phyloP scores from a whole-genome alignment of 2,797 vertebrate genomes.

The Acomys russatus region DNA sequence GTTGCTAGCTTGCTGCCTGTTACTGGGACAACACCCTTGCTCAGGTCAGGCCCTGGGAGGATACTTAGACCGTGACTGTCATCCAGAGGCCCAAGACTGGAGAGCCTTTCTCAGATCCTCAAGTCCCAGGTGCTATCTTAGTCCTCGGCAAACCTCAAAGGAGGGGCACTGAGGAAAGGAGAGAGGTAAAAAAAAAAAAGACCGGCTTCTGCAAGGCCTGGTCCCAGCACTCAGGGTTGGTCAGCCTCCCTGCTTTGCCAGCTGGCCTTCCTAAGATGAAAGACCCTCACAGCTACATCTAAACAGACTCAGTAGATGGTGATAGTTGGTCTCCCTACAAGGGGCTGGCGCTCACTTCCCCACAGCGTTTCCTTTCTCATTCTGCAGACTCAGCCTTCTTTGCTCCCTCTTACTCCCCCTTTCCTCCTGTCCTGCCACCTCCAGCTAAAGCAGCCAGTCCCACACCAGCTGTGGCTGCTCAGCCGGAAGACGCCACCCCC shows the following conservation, averaged over 20 bases:
- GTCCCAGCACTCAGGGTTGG: background rate
- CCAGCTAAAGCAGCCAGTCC: fast-evolving
- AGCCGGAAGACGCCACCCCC: background rate
- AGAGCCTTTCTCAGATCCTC: background rate
- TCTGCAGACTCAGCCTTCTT: background rate
- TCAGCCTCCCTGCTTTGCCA: too few relatives aligned
- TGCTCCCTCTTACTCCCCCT: background rate
- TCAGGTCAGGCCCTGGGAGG: background rate
- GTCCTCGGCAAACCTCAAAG: background rate
- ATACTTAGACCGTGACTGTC: background rate
- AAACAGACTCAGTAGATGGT: background rate
- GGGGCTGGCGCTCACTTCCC: background rate
- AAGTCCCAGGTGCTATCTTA: too few relatives aligned
- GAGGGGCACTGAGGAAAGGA: fast-evolving
- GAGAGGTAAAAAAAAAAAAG: background rate
- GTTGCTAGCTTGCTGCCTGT: background rate
- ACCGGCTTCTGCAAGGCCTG: background rate
- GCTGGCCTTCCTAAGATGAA: background rate
- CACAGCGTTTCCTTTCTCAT: background rate
- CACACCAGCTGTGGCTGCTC: background rate
- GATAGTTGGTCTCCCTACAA: background rate
- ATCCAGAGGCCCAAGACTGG: background rate
- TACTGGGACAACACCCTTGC: background rate
- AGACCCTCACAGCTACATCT: background rate
- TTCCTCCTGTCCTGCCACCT: background rate